phyloP scores from a whole-genome alignment of 2,888 invertebrate species.

The Lapara coniferarum region DNA sequence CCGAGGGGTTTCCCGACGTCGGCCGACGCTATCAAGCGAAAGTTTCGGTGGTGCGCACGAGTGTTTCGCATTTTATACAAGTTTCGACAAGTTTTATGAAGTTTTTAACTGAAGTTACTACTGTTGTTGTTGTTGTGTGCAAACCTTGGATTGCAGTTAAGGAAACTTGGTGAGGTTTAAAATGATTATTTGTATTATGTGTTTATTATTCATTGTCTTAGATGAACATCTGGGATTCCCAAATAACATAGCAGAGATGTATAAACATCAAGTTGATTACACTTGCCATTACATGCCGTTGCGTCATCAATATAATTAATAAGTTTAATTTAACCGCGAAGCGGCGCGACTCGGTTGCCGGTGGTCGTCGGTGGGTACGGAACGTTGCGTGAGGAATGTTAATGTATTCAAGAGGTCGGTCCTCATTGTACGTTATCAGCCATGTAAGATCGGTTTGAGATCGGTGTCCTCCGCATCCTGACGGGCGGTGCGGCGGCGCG shows the following conservation, averaged over 20 bases:
- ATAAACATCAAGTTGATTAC: conserved; percentile 20
- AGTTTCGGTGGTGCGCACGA: conserved; percentile 79
- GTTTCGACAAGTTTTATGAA: conserved; percentile 73
- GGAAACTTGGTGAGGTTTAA: conserved; percentile 65
- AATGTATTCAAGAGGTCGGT: conserved; percentile 17
- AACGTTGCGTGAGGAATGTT: conserved; percentile 21
- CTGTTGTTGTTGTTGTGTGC: conserved; percentile 61
- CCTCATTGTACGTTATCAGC: conserved; percentile 25
- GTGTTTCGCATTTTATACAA: conserved; percentile 67
- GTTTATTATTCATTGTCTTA: conserved; percentile 7
- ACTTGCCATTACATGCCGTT: conserved; percentile 32
- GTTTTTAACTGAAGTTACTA: conserved; percentile 53
- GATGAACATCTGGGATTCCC: background rate
- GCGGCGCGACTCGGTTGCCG: background rate
- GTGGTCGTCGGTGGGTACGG: conserved; percentile 3
- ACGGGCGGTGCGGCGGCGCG: conserved; percentile 41
- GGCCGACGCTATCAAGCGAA: conserved; percentile 72
- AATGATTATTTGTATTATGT: conserved; percentile 28
- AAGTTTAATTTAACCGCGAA: conserved; percentile 17
- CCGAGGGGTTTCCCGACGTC: conserved; percentile 79
- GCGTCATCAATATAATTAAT: conserved; percentile 31
- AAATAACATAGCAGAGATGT: background rate
- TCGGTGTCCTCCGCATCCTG: conserved; percentile 30
- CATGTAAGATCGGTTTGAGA: conserved; percentile 26
- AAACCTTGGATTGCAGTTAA: conserved; percentile 75